These are phyloP conservation scores for Heliconius cydno DNA, from an alignment of 2,888 invertebrate species.

Conservation along the genomic window DNA sequence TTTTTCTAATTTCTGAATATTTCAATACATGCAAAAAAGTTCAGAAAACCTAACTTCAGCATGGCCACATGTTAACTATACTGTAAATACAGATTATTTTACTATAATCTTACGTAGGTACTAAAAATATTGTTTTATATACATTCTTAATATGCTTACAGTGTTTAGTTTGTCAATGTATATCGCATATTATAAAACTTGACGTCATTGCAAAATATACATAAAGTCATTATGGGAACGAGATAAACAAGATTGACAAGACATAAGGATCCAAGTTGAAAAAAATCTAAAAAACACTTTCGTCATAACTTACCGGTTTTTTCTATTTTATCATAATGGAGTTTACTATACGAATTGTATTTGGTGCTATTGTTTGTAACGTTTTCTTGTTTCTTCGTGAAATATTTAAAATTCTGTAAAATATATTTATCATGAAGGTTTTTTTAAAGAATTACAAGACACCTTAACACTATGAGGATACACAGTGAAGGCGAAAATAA, in stretches of 20 bases:
- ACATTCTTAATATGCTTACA: not conserved
- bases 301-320: not conserved
- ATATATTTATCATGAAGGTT: not conserved
- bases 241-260: too few relatives aligned
- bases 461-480: not conserved
- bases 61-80: too few relatives aligned
- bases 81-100: not conserved
- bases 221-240: not conserved
- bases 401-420: not conserved
- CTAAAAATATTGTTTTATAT: not conserved
- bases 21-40: too few relatives aligned
- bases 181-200: not conserved
- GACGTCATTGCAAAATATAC: not conserved
- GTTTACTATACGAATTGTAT: not conserved
- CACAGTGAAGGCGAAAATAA: too few relatives aligned
- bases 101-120: not conserved
- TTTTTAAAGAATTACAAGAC: not conserved
- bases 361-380: not conserved
- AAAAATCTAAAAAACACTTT: not conserved
- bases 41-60: too few relatives aligned
- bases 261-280: too few relatives aligned
- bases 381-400: not conserved
- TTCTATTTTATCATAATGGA: not conserved
- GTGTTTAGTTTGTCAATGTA: not conserved
- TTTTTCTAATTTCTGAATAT: too few relatives aligned